These are phyloP conservation scores for Biston stratarius DNA, from an alignment of 2,888 invertebrate genomes.

Conservation along the genomic window DNA sequence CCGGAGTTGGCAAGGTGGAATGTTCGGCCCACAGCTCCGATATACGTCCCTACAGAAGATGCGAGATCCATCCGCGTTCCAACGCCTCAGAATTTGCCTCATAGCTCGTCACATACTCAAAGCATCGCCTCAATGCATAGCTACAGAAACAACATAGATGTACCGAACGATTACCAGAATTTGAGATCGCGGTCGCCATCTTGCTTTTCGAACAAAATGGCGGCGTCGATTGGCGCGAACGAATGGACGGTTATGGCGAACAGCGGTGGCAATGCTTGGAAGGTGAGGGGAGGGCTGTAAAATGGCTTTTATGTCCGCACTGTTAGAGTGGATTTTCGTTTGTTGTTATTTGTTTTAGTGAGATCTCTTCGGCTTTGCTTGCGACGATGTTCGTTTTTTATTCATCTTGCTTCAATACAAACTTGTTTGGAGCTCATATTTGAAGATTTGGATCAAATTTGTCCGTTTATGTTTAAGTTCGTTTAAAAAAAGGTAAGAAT, in stretches of 20 bases:
- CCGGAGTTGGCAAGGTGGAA: conserved; percentile 79
- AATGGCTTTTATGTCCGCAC: conserved; percentile 63
- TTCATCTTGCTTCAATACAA: background rate
- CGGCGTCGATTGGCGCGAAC: conserved; percentile 80
- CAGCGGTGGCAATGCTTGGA: conserved; percentile 77
- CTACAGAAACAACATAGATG: conserved; percentile 82
- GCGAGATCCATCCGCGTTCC: conserved; percentile 69
- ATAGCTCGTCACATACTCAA: conserved; percentile 81
- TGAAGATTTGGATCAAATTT: background rate
- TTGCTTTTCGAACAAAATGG: conserved; percentile 85
- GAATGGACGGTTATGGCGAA: conserved; percentile 83
- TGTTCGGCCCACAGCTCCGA: conserved; percentile 82
- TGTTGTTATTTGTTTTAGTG: conserved; percentile 68
- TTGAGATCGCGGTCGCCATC: conserved; percentile 84
- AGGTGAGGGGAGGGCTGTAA: conserved; percentile 85
- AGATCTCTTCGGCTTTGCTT: conserved; percentile 64
- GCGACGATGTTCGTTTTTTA: conserved; percentile 11
- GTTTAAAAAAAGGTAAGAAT: background rate
- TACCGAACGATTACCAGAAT: conserved; percentile 83
- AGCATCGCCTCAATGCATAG: conserved; percentile 85
- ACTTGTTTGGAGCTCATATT: background rate
- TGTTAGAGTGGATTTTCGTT: conserved; percentile 63
- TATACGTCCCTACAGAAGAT: conserved; percentile 80
- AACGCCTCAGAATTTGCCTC: conserved; percentile 79
- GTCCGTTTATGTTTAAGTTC: background rate